A percentile compares a stretch with the other conserved stretches of the same genome.
Evolutionary conservation across 1,140 invertebrate genomes (phyloP).

Genomic region (Drosophila bocqueti): DNA sequence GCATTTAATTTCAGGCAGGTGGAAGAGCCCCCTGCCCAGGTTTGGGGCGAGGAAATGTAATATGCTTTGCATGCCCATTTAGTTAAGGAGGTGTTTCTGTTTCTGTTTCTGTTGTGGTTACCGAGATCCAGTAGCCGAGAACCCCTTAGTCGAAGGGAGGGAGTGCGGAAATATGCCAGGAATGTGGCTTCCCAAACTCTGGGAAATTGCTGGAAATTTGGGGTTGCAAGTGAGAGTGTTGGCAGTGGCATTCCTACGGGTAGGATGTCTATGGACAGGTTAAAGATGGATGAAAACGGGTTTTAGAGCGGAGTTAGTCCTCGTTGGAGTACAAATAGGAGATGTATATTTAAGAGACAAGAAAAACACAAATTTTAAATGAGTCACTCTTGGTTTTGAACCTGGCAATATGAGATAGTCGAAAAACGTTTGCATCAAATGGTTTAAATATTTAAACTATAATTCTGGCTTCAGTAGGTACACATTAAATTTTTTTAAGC

Average conservation of each 20-base stretch:
- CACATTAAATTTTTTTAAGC: too few relatives aligned
- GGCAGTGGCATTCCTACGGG: slow-evolving; percentile 20
- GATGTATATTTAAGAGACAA: slow-evolving; percentile 5
- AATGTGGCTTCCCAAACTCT: slow-evolving; percentile 21
- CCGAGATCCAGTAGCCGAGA: slow-evolving; percentile 7
- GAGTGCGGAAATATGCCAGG: slow-evolving; percentile 34
- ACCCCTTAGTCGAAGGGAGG: not conserved
- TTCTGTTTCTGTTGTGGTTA: slow-evolving; percentile 45
- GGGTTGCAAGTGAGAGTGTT: slow-evolving; percentile 32
- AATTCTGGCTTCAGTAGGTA: not conserved
- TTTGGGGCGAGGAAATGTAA: slow-evolving; percentile 36
- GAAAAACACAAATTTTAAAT: not conserved
- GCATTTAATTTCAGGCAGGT: slow-evolving; percentile 72
- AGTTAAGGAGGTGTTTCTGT: slow-evolving; percentile 54
- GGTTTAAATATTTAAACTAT: not conserved
- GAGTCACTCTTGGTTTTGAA: slow-evolving; percentile 6
- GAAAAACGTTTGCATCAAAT: not conserved
- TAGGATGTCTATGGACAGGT: slow-evolving; percentile 15
- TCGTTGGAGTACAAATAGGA: not conserved
- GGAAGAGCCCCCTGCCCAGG: slow-evolving; percentile 6
- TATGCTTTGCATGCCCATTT: slow-evolving; percentile 58
- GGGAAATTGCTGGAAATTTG: slow-evolving; percentile 35
- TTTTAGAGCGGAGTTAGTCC: slow-evolving; percentile 1
- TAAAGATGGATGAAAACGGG: slow-evolving; percentile 21
- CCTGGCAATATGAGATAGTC: not conserved